Evolutionary conservation across 2,888 invertebrate genomes (phyloP).

Genomic region (Philonicus albiceps): DNA sequence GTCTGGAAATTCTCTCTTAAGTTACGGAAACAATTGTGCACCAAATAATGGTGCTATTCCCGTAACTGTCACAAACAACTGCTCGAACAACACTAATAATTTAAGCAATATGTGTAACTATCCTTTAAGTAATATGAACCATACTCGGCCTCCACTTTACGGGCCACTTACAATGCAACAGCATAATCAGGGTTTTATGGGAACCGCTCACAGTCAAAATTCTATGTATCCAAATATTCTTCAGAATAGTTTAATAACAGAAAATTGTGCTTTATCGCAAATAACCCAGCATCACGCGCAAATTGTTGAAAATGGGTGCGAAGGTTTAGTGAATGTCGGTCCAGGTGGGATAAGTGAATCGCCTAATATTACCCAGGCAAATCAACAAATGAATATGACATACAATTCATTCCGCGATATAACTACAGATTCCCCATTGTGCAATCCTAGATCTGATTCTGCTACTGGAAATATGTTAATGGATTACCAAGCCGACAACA

Average conservation of each 20-base stretch:
- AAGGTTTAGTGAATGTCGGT: background rate
- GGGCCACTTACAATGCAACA: constrained; percentile 22
- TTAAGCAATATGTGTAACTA: constrained; percentile 43
- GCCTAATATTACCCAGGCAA: background rate
- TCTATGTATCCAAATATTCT: background rate
- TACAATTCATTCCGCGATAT: constrained; percentile 49
- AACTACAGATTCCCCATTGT: background rate
- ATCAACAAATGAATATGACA: constrained; percentile 48
- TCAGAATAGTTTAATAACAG: background rate
- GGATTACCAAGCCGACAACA: constrained; percentile 31
- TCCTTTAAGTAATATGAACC: constrained; percentile 41
- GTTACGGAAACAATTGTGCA: background rate
- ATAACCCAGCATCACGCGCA: constrained; percentile 22
- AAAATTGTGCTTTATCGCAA: constrained; percentile 17
- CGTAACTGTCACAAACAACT: background rate
- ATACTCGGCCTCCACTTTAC: constrained; percentile 26
- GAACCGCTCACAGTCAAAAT: background rate
- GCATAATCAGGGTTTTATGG: constrained; percentile 24
- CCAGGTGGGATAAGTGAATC: background rate
- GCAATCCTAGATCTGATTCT: background rate
- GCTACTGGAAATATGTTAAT: constrained; percentile 19
- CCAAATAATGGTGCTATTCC: background rate
- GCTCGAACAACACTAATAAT: background rate
- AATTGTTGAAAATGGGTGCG: constrained; percentile 1
- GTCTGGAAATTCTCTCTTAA: background rate